phyloP scores from a whole-genome alignment of 2,797 vertebrate species.

The Denticeps clupeoides region DNA sequence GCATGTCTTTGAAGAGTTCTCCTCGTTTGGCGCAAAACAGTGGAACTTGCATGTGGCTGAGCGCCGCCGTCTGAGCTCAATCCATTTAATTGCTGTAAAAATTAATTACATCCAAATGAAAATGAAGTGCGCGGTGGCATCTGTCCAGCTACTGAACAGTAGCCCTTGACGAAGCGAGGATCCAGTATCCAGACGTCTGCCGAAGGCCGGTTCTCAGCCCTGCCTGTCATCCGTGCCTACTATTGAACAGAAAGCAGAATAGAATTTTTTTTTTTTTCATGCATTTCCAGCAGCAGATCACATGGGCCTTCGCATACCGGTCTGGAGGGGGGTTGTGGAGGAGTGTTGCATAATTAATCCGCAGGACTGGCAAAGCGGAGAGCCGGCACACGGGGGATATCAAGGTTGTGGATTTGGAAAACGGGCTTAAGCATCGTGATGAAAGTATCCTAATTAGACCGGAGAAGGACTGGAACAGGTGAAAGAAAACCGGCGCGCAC shows the following conservation, averaged over 20 bases:
- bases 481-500: constrained; percentile 6
- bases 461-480: not conserved
- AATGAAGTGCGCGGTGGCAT: constrained; percentile 14
- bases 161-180: constrained; percentile 10
- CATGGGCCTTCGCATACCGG: constrained; percentile 9
- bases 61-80: not conserved
- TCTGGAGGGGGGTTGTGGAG: not conserved
- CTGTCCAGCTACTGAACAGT: constrained; percentile 16
- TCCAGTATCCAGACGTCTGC: not conserved
- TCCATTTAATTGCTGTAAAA: constrained; percentile 9
- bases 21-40: constrained; percentile 11
- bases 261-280: too few relatives aligned
- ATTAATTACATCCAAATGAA: constrained; percentile 19
- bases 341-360: not conserved
- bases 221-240: too few relatives aligned
- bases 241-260: too few relatives aligned
- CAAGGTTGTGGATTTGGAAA: not conserved
- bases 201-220: not conserved
- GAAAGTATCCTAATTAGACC: not conserved
- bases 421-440: not conserved
- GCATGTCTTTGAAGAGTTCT: constrained; percentile 10
- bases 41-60: not conserved
- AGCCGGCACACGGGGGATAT: not conserved
- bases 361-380: not conserved
- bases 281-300: too few relatives aligned